phyloP scores from a whole-genome alignment of 2,797 vertebrate species.

The Chelonia mydas region DNA sequence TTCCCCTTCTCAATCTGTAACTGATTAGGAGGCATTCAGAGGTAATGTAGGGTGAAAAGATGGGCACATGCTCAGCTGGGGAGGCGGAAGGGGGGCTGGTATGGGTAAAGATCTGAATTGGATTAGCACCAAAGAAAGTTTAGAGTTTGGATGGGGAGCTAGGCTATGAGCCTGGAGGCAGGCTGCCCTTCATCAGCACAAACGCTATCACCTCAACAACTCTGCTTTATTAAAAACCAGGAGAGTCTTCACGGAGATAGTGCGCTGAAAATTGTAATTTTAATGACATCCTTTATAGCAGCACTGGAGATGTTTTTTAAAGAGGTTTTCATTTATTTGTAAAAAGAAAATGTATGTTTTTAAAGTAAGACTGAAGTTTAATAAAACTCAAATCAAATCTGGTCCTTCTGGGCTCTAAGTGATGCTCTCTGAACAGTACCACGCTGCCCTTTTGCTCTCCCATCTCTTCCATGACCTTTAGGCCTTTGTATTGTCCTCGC shows the following conservation, averaged over 20 bases:
- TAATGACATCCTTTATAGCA: background rate
- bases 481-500: background rate
- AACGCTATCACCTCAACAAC: background rate
- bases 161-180: slow-evolving; percentile 21
- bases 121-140: slow-evolving; percentile 35
- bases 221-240: slow-evolving; percentile 9
- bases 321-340: background rate
- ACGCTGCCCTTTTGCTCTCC: background rate
- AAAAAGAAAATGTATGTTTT: background rate
- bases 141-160: slow-evolving; percentile 9
- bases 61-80: background rate
- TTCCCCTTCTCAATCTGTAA: slow-evolving; percentile 64
- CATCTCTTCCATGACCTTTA: background rate
- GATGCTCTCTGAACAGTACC: background rate
- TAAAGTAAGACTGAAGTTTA: background rate
- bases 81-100: background rate
- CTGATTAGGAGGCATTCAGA: slow-evolving; percentile 62
- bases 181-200: background rate
- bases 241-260: background rate
- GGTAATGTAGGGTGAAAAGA: slow-evolving; percentile 58
- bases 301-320: background rate
- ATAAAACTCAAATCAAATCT: background rate
- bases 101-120: slow-evolving; percentile 35
- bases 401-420: background rate
- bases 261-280: slow-evolving; percentile 9